A percentile compares a stretch with the other conserved stretches of the same genome.
phyloP scores from a whole-genome alignment of 2,113 vertebrate species.

The Lota lota region DNA sequence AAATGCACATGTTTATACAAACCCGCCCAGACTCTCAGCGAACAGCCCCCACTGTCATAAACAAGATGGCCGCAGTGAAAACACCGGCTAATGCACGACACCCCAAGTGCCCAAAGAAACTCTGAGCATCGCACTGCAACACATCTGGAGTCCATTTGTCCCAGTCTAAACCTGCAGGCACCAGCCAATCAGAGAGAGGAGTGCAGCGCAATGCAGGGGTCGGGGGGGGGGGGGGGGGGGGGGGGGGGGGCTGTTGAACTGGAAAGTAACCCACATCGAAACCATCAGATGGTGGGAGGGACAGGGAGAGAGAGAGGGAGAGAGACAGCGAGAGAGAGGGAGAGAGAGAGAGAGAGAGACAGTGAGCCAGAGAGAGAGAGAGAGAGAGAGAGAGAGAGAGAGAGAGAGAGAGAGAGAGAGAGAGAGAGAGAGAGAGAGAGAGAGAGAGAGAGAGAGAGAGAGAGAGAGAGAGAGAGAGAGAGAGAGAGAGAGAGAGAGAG shows the following conservation, averaged over 20 bases:
- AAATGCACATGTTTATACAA: conserved; percentile 8
- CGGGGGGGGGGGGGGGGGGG: neutral
- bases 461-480: neutral
- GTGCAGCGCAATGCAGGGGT: neutral
- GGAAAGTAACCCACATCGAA: too few species aligned
- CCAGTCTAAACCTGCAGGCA: conserved; percentile 20
- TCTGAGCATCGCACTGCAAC: conserved; percentile 20
- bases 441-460: neutral
- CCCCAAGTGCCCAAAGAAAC: conserved; percentile 2
- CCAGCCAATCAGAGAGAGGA: conserved; percentile 10
- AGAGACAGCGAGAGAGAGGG: neutral
- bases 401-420: neutral
- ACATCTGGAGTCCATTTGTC: conserved; percentile 45
- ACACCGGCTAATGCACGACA: conserved; percentile 24
- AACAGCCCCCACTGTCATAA: conserved; percentile 25
- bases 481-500: neutral
- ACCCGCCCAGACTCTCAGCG: conserved; percentile 35
- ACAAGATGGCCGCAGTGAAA: conserved; percentile 41
- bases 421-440: neutral
- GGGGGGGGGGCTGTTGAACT: too few species aligned
- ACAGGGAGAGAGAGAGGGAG: neutral
- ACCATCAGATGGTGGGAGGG: neutral
- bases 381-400: neutral
- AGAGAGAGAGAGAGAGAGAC: too few species aligned
- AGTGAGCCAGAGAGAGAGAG: neutral